Percentiles rank a stretch among this genome's conserved stretches.
Evolutionary conservation across 2,888 invertebrate genomes (phyloP).

Genomic region (Falcaria lacertinaria): DNA sequence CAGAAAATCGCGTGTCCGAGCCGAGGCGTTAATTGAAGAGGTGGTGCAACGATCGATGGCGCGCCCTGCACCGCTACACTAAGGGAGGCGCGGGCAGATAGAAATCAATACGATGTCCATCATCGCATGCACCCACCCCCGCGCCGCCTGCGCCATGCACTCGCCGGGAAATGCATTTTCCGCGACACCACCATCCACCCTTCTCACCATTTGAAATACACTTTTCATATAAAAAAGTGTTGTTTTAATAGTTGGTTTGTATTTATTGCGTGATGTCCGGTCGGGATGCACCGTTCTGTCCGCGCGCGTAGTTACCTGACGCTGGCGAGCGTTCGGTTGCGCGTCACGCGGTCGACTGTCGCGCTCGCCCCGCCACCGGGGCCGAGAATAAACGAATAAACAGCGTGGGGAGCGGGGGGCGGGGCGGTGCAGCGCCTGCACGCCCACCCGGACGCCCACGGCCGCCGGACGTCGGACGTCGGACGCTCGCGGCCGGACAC

Average conservation of each 20-base stretch:
- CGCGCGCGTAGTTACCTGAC: slow-evolving; percentile 54
- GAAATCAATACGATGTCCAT: slow-evolving; percentile 81
- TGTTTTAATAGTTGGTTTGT: slow-evolving; percentile 20
- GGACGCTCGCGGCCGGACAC: slow-evolving; percentile 16
- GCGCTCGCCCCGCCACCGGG: slow-evolving; percentile 65
- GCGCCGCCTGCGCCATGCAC: slow-evolving; percentile 75
- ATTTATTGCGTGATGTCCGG: slow-evolving; percentile 59
- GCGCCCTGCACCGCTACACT: slow-evolving; percentile 73
- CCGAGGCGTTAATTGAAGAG: slow-evolving; percentile 51
- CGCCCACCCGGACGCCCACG: slow-evolving; percentile 72
- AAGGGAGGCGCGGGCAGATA: slow-evolving; percentile 79
- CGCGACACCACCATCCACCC: slow-evolving; percentile 54
- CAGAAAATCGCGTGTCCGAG: slow-evolving; percentile 61
- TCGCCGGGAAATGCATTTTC: slow-evolving; percentile 71
- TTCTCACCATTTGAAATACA: slow-evolving; percentile 26
- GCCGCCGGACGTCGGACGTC: slow-evolving; percentile 19
- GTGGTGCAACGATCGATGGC: slow-evolving; percentile 75
- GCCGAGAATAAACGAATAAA: slow-evolving; percentile 76
- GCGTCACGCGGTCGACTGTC: slow-evolving; percentile 77
- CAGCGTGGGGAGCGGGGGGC: slow-evolving; percentile 61
- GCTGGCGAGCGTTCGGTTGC: slow-evolving; percentile 61
- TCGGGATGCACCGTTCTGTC: slow-evolving; percentile 67
- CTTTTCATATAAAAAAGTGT: slow-evolving; percentile 20
- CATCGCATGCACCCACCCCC: slow-evolving; percentile 82
- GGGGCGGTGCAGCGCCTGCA: slow-evolving; percentile 67